phyloP scores from a whole-genome alignment of 2,888 invertebrate species.

The Harpagoxenus sublaevis region DNA sequence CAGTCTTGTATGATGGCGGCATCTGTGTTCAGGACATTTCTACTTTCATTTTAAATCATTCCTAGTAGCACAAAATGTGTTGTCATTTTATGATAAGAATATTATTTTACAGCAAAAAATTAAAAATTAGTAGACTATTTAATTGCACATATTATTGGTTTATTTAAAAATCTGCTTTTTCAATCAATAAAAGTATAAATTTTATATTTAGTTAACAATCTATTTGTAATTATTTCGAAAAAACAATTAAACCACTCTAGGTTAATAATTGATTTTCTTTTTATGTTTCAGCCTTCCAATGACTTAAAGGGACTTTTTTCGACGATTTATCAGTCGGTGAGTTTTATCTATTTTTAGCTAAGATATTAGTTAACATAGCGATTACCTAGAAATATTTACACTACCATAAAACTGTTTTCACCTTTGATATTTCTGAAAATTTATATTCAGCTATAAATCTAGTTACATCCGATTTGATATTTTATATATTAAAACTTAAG shows the following conservation, averaged over 20 bases:
- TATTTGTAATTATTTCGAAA: not conserved
- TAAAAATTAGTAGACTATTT: not conserved
- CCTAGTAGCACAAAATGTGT: not conserved
- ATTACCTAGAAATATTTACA: not conserved
- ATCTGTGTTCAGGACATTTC: not conserved
- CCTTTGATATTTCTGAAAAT: not conserved
- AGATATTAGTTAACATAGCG: not conserved
- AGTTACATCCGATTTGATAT: not conserved
- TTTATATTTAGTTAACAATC: not conserved
- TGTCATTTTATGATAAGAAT: not conserved
- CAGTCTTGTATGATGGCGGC: constrained; percentile 27
- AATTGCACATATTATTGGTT: not conserved
- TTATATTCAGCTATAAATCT: not conserved
- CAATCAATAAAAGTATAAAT: not conserved
- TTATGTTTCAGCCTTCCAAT: not conserved
- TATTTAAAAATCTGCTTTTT: not conserved
- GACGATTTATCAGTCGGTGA: not conserved
- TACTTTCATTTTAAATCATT: not conserved
- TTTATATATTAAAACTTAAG: not conserved
- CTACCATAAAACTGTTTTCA: not conserved
- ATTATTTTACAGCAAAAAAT: not conserved
- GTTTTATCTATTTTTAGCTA: not conserved
- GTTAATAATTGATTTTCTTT: not conserved
- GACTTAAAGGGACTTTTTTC: not conserved
- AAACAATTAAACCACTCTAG: not conserved